Conservation (phyloP, 1,140 invertebrate species). For the Pantala flavescens region DNA sequence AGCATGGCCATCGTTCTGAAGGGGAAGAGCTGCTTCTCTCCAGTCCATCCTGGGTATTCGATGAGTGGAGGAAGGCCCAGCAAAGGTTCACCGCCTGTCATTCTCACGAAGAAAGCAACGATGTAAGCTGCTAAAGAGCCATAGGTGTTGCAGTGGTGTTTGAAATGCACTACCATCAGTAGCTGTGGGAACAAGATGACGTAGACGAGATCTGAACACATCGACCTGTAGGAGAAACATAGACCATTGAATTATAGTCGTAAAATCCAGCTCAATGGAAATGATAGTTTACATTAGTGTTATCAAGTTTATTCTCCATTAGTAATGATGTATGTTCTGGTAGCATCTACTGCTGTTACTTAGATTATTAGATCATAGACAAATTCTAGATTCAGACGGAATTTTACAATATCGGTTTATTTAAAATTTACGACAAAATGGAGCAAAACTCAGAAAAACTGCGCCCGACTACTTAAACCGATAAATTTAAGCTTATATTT, state of each 20-base stretch:
- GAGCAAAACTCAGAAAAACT: too few species aligned
- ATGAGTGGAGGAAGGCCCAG: slow-evolving; percentile 73
- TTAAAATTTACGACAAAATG: too few species aligned
- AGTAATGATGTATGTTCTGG: not conserved
- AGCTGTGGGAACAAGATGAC: slow-evolving; percentile 96
- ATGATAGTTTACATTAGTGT: not conserved
- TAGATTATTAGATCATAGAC: too few species aligned
- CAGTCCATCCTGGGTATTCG: slow-evolving; percentile 73
- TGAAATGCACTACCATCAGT: slow-evolving; percentile 94
- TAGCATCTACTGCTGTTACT: too few species aligned
- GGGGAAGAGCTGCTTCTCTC: slow-evolving; percentile 66
- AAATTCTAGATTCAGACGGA: too few species aligned
- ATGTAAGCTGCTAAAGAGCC: slow-evolving; percentile 86
- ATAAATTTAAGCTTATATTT: too few species aligned
- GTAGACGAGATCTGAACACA: slow-evolving; percentile 96
- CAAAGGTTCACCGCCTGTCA: slow-evolving; percentile 80
- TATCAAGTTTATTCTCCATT: not conserved
- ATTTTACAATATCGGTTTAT: too few species aligned
- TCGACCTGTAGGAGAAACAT: slow-evolving; percentile 48
- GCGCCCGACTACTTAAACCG: too few species aligned
- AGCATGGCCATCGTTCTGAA: slow-evolving; percentile 88
- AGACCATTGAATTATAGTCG: slow-evolving; percentile 12
- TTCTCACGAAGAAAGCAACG: slow-evolving; percentile 73
- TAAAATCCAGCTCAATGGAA: not conserved
- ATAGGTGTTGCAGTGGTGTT: slow-evolving; percentile 89